A percentile compares a stretch with the other conserved stretches of the same genome.
phyloP scores from a whole-genome alignment of 2,888 invertebrate genomes.

The Tipula confusa region DNA sequence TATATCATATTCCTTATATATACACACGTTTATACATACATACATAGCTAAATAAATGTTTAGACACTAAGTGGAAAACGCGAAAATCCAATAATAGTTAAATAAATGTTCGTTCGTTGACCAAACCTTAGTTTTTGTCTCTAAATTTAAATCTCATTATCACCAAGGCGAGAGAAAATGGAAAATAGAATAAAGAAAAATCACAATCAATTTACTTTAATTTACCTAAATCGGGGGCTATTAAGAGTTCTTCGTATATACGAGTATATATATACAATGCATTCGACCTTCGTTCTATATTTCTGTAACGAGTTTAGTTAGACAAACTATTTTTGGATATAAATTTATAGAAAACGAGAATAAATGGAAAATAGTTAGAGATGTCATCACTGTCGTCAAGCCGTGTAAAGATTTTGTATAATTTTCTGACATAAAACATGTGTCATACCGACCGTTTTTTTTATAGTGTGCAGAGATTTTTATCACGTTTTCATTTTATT shows the following conservation, averaged over 20 bases:
- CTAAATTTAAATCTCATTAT: not conserved
- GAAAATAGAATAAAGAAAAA: not conserved
- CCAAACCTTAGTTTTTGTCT: not conserved
- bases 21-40: too few species aligned
- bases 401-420: not conserved
- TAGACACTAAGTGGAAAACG: not conserved
- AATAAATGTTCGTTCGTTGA: not conserved
- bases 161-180: not conserved
- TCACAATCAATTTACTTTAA: not conserved
- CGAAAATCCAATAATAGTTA: slow-evolving; percentile 16
- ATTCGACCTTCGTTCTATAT: not conserved
- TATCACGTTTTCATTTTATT: not conserved
- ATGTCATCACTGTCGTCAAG: not conserved
- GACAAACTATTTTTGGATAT: not conserved
- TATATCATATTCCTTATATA: not conserved
- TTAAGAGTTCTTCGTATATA: not conserved
- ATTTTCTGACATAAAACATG: not conserved
- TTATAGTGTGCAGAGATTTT: not conserved
- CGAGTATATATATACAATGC: not conserved
- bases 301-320: not conserved
- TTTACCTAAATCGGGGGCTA: not conserved
- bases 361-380: not conserved
- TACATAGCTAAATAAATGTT: too few species aligned
- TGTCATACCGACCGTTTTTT: not conserved
- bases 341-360: not conserved